Percentiles rank a stretch among this genome's conserved stretches.
Evolutionary conservation across 2,113 vertebrate genomes (phyloP).

Genomic region (Beaufortia kweichowensis): DNA sequence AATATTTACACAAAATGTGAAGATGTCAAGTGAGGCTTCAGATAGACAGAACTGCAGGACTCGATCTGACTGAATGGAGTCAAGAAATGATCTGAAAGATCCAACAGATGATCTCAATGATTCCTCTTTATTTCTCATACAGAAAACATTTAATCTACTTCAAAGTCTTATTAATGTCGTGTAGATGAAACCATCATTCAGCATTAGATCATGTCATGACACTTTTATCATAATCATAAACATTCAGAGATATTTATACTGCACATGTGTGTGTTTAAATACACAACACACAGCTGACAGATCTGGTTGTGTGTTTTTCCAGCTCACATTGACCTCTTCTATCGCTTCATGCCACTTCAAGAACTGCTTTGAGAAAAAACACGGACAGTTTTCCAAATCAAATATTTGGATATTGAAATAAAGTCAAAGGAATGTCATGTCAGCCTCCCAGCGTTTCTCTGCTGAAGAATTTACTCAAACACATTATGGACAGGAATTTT

Average conservation of each 20-base stretch:
- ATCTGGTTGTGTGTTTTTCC: not conserved
- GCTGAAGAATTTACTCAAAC: conserved; percentile 26
- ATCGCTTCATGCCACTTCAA: conserved; percentile 25
- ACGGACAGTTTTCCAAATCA: conserved; percentile 38
- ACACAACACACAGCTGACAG: conserved; percentile 12
- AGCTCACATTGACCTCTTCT: not conserved
- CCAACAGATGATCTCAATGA: no score
- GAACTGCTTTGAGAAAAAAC: conserved; percentile 46
- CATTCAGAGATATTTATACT: not conserved
- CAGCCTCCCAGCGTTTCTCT: conserved; percentile 22
- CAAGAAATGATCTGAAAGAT: no score
- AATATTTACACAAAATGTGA: no score
- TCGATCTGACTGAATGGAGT: no score
- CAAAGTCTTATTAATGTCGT: no score
- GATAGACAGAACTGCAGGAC: no score
- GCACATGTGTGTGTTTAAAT: not conserved
- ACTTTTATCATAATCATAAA: not conserved
- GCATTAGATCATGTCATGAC: not conserved
- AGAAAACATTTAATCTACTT: no score
- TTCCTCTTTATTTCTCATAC: no score
- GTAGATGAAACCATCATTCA: not conserved
- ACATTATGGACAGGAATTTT: not conserved
- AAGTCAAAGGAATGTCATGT: conserved; percentile 34
- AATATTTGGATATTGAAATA: conserved; percentile 42
- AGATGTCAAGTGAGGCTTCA: no score